Conservation (phyloP, 2,888 invertebrate species). For the Spisula subtruncata region DNA sequence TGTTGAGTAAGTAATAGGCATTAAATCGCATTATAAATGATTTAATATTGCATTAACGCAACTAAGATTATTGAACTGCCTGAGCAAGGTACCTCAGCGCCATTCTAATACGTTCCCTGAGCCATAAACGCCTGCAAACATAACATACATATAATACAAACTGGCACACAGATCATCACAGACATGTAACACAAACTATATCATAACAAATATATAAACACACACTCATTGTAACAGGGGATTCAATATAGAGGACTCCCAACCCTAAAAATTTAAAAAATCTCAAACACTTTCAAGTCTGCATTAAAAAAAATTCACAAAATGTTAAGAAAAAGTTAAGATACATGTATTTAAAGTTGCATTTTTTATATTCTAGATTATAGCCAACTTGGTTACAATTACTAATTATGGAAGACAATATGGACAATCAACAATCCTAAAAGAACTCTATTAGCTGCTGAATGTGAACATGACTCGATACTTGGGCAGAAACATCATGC, state of each 20-base stretch:
- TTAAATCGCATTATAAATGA: not conserved
- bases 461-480: too few species aligned
- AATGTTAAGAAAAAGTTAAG: too few species aligned
- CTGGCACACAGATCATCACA: not conserved
- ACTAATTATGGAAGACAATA: too few species aligned
- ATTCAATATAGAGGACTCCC: not conserved
- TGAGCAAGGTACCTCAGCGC: slow-evolving; percentile 64
- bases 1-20: slow-evolving; percentile 8
- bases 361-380: too few species aligned
- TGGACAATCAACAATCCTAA: too few species aligned
- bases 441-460: too few species aligned
- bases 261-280: too few species aligned
- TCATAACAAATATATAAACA: not conserved
- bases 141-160: slow-evolving; percentile 16
- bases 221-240: not conserved
- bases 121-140: slow-evolving; percentile 69
- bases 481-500: too few species aligned
- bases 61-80: not conserved
- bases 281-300: too few species aligned
- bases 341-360: too few species aligned
- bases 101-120: slow-evolving; percentile 68
- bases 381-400: too few species aligned
- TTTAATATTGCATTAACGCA: not conserved
- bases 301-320: too few species aligned
- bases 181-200: not conserved